phyloP scores from a whole-genome alignment of 1,140 invertebrate species.

The Monochamus saltuarius region DNA sequence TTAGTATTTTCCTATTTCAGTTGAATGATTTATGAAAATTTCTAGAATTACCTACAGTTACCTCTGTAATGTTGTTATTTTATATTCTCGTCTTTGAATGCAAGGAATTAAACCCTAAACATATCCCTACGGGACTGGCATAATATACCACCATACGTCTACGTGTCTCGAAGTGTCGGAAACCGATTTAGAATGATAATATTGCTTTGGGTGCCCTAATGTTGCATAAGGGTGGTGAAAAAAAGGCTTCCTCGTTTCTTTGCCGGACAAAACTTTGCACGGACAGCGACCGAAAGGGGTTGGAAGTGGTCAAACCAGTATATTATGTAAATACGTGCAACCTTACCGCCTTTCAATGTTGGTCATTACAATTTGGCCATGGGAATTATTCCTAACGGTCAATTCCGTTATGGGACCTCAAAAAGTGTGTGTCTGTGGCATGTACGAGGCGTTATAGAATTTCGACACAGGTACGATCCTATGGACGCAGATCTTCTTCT shows the following conservation, averaged over 20 bases:
- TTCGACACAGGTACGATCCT: too few relatives aligned
- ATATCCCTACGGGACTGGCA: background rate
- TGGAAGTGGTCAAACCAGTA: slow-evolving; percentile 23
- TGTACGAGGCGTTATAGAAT: too few relatives aligned
- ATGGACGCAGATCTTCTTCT: too few relatives aligned
- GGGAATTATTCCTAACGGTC: slow-evolving; percentile 20
- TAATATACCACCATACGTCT: background rate
- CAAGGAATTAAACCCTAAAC: too few relatives aligned
- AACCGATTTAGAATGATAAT: slow-evolving; percentile 21
- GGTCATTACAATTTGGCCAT: slow-evolving; percentile 17
- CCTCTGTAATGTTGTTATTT: too few relatives aligned
- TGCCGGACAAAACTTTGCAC: slow-evolving; percentile 17
- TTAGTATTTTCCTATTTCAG: too few relatives aligned
- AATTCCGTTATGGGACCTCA: slow-evolving; percentile 16
- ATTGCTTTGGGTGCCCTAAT: slow-evolving; percentile 15
- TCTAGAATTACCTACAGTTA: too few relatives aligned
- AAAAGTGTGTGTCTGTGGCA: too few relatives aligned
- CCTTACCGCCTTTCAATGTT: slow-evolving; percentile 9
- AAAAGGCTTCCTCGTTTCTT: slow-evolving; percentile 23
- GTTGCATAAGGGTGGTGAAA: slow-evolving; percentile 9
- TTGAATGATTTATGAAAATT: too few relatives aligned
- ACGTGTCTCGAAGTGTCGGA: slow-evolving; percentile 14
- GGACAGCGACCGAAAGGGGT: slow-evolving; percentile 20
- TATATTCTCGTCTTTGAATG: too few relatives aligned
- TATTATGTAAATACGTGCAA: slow-evolving; percentile 17